Percentiles rank a stretch among this genome's conserved stretches.
phyloP scores from a whole-genome alignment of 2,113 vertebrate species.

The Leucopsar rothschildi region DNA sequence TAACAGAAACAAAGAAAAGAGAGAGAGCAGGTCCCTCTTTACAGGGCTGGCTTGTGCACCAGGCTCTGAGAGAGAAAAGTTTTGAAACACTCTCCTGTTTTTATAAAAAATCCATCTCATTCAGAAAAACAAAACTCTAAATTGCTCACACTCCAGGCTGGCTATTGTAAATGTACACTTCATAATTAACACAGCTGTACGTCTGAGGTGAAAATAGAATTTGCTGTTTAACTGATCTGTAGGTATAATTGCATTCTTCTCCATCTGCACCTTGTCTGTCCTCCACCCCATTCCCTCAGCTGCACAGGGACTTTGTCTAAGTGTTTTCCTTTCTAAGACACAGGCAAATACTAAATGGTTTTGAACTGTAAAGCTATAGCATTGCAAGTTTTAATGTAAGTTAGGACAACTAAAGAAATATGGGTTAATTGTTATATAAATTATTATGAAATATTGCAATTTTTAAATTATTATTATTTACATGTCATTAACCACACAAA shows the following conservation, averaged over 20 bases:
- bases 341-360: background rate
- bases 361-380: background rate
- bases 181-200: background rate
- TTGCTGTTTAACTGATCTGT: background rate
- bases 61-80: background rate
- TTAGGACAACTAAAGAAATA: background rate
- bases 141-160: background rate
- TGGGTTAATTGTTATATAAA: background rate
- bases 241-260: background rate
- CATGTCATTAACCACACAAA: background rate
- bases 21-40: background rate
- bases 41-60: background rate
- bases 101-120: background rate
- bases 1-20: background rate
- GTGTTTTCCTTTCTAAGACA: background rate
- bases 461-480: background rate
- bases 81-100: background rate
- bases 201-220: background rate
- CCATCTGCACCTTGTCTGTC: background rate
- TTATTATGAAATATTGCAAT: background rate
- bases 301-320: background rate
- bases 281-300: background rate
- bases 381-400: background rate
- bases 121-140: background rate
- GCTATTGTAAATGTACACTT: background rate